Conservation (phyloP, 2,797 vertebrate species). For the Myiothlypis coronata region DNA sequence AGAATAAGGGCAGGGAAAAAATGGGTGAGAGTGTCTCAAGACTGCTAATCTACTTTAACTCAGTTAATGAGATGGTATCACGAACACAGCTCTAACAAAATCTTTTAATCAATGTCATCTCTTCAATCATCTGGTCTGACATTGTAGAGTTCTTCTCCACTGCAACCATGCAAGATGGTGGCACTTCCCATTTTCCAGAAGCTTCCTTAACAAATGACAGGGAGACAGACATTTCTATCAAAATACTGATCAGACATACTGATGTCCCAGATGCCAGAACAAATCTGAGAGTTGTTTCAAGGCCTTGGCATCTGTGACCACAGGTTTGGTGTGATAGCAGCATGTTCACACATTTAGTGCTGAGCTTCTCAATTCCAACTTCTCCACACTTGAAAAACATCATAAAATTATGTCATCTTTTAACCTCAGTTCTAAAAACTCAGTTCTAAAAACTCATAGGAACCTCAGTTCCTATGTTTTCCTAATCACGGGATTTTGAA, state of each 20-base stretch:
- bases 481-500: not conserved
- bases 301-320: not conserved
- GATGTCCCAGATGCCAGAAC: not conserved
- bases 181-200: not conserved
- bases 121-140: not conserved
- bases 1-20: not conserved
- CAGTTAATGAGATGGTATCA: not conserved
- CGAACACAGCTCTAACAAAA: not conserved
- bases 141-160: not conserved
- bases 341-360: not conserved
- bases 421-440: not conserved
- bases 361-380: not conserved
- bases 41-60: not conserved
- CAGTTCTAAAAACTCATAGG: not conserved
- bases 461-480: not conserved
- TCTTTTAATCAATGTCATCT: not conserved
- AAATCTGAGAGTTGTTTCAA: not conserved
- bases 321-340: not conserved
- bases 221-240: not conserved
- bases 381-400: not conserved
- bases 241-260: not conserved
- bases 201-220: not conserved
- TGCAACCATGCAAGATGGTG: not conserved
- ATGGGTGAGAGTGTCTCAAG: not conserved
- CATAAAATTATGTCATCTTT: rapidly evolving